Evolutionary conservation across 53 echinoderm and acorn worm genomes (phyloP).

Genomic region (Antedon mediterranea): DNA sequence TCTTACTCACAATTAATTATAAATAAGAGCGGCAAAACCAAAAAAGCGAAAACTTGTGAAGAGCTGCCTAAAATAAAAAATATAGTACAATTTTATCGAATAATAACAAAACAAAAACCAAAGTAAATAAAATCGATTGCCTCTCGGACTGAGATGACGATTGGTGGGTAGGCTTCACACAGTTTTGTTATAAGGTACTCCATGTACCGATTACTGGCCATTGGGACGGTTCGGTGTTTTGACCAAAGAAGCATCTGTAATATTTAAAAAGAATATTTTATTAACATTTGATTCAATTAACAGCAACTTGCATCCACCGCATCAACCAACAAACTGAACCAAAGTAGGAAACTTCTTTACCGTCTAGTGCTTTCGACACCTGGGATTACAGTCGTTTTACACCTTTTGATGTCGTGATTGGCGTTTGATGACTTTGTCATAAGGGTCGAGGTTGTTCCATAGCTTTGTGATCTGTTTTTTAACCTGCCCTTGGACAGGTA

Average conservation of each 20-base stretch:
- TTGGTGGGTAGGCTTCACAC: no score
- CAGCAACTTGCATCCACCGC: no score
- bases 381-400: slow-evolving; percentile 2
- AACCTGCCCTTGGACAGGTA: slow-evolving; percentile 24
- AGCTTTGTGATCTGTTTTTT: no score
- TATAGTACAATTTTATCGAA: no score
- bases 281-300: no score
- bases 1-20: no score
- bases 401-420: slow-evolving; percentile 16
- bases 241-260: slow-evolving; percentile 17
- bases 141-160: no score
- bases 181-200: slow-evolving; percentile 25
- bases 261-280: neutral
- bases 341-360: slow-evolving; percentile 4
- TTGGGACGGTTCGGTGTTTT: slow-evolving; percentile 17
- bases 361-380: slow-evolving; percentile 27
- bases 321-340: neutral
- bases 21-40: no score
- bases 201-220: slow-evolving; percentile 25
- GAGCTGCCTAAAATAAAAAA: no score
- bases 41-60: no score
- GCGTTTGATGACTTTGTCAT: slow-evolving; percentile 20
- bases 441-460: slow-evolving; percentile 6
- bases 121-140: no score
- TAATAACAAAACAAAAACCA: no score